A percentile compares a stretch with the other conserved stretches of the same genome.
Conservation (phyloP, 2,113 vertebrate genomes). For the Hylia prasina region DNA sequence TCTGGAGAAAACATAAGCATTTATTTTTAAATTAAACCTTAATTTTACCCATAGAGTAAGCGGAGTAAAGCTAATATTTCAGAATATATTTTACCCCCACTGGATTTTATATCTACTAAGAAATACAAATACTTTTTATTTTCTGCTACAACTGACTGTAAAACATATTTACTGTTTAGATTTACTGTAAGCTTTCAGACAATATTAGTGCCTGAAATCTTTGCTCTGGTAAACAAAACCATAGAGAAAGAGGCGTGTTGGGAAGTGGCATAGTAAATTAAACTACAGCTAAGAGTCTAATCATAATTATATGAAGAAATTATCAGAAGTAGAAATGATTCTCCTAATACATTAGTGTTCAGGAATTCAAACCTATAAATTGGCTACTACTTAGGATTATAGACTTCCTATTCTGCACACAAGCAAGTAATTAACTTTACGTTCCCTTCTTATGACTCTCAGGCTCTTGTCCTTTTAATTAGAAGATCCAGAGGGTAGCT, state of each 20-base stretch:
- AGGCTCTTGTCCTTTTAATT: slow-evolving; percentile 36
- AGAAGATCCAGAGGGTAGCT: not conserved
- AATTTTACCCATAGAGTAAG: not conserved
- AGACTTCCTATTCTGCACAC: not conserved
- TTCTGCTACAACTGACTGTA: slow-evolving; percentile 55
- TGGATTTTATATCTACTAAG: not conserved
- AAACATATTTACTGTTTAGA: slow-evolving; percentile 20
- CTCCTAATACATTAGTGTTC: not conserved
- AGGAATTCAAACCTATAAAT: slow-evolving; percentile 13
- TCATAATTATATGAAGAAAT: slow-evolving; percentile 42
- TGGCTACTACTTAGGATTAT: slow-evolving; percentile 18
- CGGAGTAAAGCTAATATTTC: not conserved
- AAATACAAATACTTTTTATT: not conserved
- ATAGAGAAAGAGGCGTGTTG: slow-evolving; percentile 42
- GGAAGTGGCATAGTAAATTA: slow-evolving; percentile 60
- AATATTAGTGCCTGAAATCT: slow-evolving; percentile 25
- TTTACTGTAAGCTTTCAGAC: slow-evolving; percentile 70
- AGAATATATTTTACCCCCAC: not conserved
- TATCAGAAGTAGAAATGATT: slow-evolving; percentile 1
- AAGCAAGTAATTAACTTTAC: slow-evolving; percentile 14
- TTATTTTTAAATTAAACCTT: not conserved
- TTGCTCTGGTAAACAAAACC: slow-evolving; percentile 59
- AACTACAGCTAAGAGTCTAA: slow-evolving; percentile 12
- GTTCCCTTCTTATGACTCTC: not conserved
- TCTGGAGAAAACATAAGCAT: not conserved